phyloP scores from a whole-genome alignment of 2,888 invertebrate species.

The Drosophila fulvimacula region DNA sequence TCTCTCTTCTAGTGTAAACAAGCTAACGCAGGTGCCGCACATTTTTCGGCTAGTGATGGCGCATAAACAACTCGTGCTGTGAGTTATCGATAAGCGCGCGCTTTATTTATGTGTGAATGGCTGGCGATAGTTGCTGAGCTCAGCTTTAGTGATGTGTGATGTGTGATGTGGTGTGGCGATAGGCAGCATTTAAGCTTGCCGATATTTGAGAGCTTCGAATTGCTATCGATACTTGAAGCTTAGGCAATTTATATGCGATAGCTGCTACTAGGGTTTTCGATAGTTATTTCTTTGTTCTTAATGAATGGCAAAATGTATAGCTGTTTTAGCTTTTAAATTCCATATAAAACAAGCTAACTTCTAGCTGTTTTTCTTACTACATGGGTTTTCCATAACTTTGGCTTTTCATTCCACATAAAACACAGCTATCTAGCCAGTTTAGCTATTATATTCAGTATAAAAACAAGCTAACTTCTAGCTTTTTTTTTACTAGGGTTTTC shows the following conservation, averaged over 20 bases:
- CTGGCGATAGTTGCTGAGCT: constrained; percentile 2
- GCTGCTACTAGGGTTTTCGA: background rate
- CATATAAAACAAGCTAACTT: too few species aligned
- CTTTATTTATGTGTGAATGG: background rate
- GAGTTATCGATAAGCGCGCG: background rate
- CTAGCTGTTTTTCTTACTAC: background rate
- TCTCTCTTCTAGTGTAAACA: background rate
- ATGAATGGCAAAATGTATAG: background rate
- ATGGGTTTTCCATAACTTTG: too few species aligned
- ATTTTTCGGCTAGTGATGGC: constrained; percentile 12
- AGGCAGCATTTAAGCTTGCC: background rate
- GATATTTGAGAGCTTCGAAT: background rate
- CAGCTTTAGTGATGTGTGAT: background rate
- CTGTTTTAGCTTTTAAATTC: background rate
- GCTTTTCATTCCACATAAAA: too few species aligned
- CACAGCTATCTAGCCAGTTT: too few species aligned
- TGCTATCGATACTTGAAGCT: background rate
- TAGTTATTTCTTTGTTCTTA: background rate
- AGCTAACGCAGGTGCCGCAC: constrained; percentile 51
- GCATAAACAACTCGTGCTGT: constrained; percentile 2
- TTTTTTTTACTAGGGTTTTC: too few species aligned
- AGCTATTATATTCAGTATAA: too few species aligned
- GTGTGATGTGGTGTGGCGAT: background rate
- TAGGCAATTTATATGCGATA: background rate
- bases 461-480: too few species aligned